A percentile compares a stretch with the other conserved stretches of the same genome.
Conservation (phyloP, 2,888 invertebrate species). For the Chrysodeixis includens region DNA sequence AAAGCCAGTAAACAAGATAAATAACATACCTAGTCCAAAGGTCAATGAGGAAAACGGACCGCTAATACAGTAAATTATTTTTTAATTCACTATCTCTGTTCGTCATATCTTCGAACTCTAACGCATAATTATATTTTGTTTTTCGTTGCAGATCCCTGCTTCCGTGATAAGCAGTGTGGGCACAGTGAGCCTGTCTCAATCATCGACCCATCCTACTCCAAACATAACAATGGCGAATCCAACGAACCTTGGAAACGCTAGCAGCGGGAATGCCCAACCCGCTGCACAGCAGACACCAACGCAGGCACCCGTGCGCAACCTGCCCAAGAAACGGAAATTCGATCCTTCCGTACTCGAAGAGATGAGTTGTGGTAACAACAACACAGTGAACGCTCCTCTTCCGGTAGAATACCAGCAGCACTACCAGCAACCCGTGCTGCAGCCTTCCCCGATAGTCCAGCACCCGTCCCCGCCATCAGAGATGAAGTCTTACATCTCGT, state of each 20-base stretch:
- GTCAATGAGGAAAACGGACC: neutral
- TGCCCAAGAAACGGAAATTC: slow-evolving; percentile 98
- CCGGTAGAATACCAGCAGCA: slow-evolving; percentile 74
- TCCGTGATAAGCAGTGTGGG: slow-evolving; percentile 90
- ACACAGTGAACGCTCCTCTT: slow-evolving; percentile 71
- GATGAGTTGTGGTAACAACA: slow-evolving; percentile 85
- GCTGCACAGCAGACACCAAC: slow-evolving; percentile 81
- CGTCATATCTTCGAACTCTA: neutral
- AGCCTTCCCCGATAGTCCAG: slow-evolving; percentile 80
- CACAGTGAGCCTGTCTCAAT: slow-evolving; percentile 87
- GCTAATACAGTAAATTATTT: neutral
- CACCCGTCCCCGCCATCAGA: slow-evolving; percentile 89
- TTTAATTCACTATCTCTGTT: neutral
- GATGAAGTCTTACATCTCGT: slow-evolving; percentile 83
- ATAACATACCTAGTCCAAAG: neutral
- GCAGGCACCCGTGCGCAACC: slow-evolving; percentile 91
- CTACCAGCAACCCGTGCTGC: slow-evolving; percentile 74
- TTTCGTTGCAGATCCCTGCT: slow-evolving; percentile 86
- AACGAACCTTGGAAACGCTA: slow-evolving; percentile 81
- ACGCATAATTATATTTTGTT: slow-evolving; percentile 5
- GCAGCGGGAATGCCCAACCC: slow-evolving; percentile 73
- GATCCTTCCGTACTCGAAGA: slow-evolving; percentile 94
- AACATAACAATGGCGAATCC: slow-evolving; percentile 85
- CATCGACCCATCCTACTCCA: slow-evolving; percentile 78
- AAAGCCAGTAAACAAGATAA: slow-evolving; percentile 4